A percentile compares a stretch with the other conserved stretches of the same genome.
Conservation (phyloP, 2,888 invertebrate species). For the Gastrophysa polygoni region DNA sequence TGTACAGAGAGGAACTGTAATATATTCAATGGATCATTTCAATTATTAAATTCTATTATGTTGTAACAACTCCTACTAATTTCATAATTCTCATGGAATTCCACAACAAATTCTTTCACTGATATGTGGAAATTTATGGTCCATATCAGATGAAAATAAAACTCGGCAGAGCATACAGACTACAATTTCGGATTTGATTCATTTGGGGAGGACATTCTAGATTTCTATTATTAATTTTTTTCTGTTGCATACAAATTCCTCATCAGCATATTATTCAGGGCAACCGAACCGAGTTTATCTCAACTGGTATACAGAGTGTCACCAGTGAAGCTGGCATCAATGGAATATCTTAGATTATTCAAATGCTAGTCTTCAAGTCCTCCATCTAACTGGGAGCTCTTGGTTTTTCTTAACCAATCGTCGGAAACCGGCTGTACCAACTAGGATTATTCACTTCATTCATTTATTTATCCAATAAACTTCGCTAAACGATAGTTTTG, state of each 20-base stretch:
- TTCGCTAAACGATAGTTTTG: too few species aligned
- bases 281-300: too few species aligned
- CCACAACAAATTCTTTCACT: neutral
- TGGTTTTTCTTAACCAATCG: too few species aligned
- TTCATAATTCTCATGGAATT: neutral
- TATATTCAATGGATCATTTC: neutral
- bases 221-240: slow-evolving; percentile 6
- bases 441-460: too few species aligned
- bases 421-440: too few species aligned
- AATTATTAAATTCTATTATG: neutral
- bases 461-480: too few species aligned
- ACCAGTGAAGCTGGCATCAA: too few species aligned
- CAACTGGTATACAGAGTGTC: too few species aligned
- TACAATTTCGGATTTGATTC: neutral
- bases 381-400: too few species aligned
- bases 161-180: slow-evolving; percentile 7
- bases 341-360: too few species aligned
- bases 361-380: too few species aligned
- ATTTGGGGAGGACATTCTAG: slow-evolving; percentile 3
- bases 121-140: slow-evolving; percentile 11
- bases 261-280: neutral
- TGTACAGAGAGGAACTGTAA: too few species aligned
- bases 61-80: neutral
- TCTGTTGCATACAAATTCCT: neutral
- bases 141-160: slow-evolving; percentile 7